Evolutionary conservation across 1,140 invertebrate species (phyloP).

Genomic region (Diorhabda sublineata): DNA sequence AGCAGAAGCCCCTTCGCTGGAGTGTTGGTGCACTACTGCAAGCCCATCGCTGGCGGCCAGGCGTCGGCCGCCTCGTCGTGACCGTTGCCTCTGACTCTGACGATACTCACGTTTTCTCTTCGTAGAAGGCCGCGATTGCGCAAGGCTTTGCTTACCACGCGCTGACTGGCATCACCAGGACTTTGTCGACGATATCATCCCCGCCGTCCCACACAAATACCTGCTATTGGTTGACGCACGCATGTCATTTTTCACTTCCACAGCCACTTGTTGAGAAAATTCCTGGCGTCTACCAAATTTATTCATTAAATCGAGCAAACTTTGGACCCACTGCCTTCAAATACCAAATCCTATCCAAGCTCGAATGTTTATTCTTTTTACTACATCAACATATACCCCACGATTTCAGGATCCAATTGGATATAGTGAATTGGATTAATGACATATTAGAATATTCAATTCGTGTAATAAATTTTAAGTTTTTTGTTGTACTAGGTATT

Average conservation of each 20-base stretch:
- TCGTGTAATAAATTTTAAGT: too few relatives aligned
- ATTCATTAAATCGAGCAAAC: constrained; percentile 7
- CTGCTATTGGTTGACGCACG: constrained; percentile 35
- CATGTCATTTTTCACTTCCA: constrained; percentile 31
- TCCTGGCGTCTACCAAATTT: constrained; percentile 12
- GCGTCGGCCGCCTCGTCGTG: constrained; percentile 43
- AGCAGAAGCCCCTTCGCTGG: constrained; percentile 22
- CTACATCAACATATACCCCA: too few relatives aligned
- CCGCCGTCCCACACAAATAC: constrained; percentile 33
- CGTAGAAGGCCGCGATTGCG: constrained; percentile 34
- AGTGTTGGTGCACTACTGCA: constrained; percentile 35
- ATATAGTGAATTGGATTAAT: too few relatives aligned
- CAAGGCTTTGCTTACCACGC: constrained; percentile 33
- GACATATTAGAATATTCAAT: too few relatives aligned
- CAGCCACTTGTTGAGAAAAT: constrained; percentile 30
- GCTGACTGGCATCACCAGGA: constrained; percentile 33
- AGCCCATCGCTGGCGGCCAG: constrained; percentile 37
- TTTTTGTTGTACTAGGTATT: too few relatives aligned
- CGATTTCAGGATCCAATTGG: too few relatives aligned
- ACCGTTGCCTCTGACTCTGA: constrained; percentile 41
- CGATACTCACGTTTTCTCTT: constrained; percentile 25
- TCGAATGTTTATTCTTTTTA: too few relatives aligned
- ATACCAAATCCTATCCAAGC: background rate
- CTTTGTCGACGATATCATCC: constrained; percentile 34
- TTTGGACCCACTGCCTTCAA: constrained; percentile 11